These are phyloP conservation scores for Temnothorax rugatulus DNA, from an alignment of 2,888 invertebrate genomes.

Conservation along the genomic window DNA sequence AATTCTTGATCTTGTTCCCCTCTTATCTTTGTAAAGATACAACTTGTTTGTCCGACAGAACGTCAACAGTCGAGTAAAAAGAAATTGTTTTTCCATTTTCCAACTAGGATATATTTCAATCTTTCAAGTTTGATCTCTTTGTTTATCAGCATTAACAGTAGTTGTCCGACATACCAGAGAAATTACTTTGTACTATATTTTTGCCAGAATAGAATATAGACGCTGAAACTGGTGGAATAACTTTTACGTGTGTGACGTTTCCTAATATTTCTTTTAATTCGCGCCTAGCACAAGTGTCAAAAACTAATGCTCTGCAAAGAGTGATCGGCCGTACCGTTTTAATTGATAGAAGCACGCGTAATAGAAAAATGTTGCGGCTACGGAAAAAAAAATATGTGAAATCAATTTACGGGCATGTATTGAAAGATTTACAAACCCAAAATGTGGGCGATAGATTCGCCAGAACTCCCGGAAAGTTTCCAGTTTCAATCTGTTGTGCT, in stretches of 20 bases:
- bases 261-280: not conserved
- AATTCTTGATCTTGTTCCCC: too few relatives aligned
- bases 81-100: not conserved
- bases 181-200: conserved; percentile 30
- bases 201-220: not conserved
- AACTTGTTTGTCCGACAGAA: not conserved
- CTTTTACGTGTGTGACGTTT: not conserved
- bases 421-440: conserved; percentile 30
- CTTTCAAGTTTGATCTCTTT: not conserved
- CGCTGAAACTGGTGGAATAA: conserved; percentile 18
- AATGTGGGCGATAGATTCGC: conserved; percentile 15
- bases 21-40: not conserved
- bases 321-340: not conserved
- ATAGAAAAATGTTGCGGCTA: not conserved
- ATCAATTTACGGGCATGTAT: conserved; percentile 1
- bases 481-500: conserved; percentile 59
- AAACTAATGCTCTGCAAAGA: not conserved
- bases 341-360: not conserved
- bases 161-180: conserved; percentile 31
- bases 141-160: not conserved
- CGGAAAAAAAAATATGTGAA: not conserved
- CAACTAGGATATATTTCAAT: not conserved
- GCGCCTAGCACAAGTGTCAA: not conserved
- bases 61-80: not conserved
- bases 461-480: conserved; percentile 30